Conservation (phyloP, 2,888 invertebrate species). For the Protonemura montana region DNA sequence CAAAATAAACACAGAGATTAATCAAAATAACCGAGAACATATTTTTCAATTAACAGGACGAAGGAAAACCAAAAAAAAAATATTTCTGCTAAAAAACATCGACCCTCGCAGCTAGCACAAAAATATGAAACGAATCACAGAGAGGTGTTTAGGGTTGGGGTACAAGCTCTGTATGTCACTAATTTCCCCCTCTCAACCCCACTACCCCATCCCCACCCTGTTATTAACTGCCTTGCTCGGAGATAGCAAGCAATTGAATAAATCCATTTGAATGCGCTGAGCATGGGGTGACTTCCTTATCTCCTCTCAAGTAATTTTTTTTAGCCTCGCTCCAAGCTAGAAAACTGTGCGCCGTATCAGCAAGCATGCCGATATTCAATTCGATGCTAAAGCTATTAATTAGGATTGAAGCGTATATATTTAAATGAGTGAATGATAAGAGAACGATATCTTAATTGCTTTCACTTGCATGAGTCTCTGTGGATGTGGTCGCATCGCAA, state of each 20-base stretch:
- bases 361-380: background rate
- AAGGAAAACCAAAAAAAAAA: too few species aligned
- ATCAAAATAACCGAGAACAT: too few species aligned
- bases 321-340: background rate
- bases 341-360: background rate
- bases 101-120: too few species aligned
- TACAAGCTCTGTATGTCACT: background rate
- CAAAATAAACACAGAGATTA: too few species aligned
- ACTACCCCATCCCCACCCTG: background rate
- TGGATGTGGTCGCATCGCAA: too few species aligned
- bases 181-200: background rate
- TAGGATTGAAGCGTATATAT: background rate
- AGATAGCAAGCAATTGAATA: slow-evolving; percentile 7
- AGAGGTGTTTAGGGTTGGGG: too few species aligned
- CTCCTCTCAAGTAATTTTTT: background rate
- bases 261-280: background rate
- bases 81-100: too few species aligned
- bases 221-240: background rate
- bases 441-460: background rate
- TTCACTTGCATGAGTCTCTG: too few species aligned
- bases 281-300: background rate
- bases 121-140: too few species aligned
- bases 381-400: background rate
- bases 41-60: too few species aligned
- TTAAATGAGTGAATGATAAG: background rate